phyloP scores from a whole-genome alignment of 1,140 invertebrate species.

The Zaprionus kolodkinae region DNA sequence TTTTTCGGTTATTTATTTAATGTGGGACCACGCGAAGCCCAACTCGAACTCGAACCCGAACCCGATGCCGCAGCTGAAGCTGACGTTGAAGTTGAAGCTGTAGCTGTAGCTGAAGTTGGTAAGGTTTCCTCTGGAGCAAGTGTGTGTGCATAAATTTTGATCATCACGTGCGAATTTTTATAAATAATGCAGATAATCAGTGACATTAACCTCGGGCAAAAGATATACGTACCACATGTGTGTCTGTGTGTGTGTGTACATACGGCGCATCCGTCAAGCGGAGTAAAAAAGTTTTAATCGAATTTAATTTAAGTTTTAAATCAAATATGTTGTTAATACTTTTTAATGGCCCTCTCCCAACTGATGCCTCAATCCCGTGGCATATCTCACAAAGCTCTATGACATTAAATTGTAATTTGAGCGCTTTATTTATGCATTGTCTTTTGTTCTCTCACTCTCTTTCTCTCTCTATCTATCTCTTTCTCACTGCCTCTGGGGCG shows the following conservation, averaged over 20 bases:
- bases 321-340: conserved; percentile 41
- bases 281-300: conserved; percentile 49
- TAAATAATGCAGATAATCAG: conserved; percentile 59
- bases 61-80: not conserved
- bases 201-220: conserved; percentile 32
- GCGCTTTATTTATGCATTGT: conserved; percentile 52
- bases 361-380: not conserved
- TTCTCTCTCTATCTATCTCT: conserved; percentile 1
- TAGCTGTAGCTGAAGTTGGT: conserved; percentile 1
- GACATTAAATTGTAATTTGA: conserved; percentile 59
- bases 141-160: conserved; percentile 53
- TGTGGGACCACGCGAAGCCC: conserved; percentile 19
- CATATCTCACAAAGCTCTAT: conserved; percentile 29
- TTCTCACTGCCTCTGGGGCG: conserved; percentile 34
- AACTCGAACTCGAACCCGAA: not conserved
- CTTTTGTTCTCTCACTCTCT: conserved; percentile 17
- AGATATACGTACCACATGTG: too few relatives aligned
- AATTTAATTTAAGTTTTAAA: conserved; percentile 56
- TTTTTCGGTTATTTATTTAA: conserved; percentile 68
- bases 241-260: not conserved
- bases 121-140: conserved; percentile 27
- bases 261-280: not conserved
- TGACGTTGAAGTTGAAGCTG: conserved; percentile 4
- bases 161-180: conserved; percentile 54
- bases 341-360: conserved; percentile 28